Percentiles rank a stretch among this genome's conserved stretches.
These are phyloP conservation scores for Amblyornis subalaris DNA, from an alignment of 2,113 vertebrate species.

Conservation along the genomic window DNA sequence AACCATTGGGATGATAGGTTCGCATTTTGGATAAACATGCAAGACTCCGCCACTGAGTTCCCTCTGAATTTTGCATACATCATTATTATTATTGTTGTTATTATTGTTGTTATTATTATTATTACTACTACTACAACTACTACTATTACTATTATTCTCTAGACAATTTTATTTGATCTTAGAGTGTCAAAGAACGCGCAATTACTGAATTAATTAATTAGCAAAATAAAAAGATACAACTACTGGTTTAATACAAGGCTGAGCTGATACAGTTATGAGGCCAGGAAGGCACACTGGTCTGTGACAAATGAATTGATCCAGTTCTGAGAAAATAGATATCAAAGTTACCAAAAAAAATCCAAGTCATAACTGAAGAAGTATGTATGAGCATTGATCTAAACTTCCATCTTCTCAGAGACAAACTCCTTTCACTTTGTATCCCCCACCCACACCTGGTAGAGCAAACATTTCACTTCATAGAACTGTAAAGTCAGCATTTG, in stretches of 20 bases:
- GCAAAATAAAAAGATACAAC: neutral
- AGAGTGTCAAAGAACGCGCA: neutral
- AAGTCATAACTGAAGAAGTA: neutral
- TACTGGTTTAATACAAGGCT: neutral
- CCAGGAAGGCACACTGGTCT: neutral
- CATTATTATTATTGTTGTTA: too few species aligned
- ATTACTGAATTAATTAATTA: neutral
- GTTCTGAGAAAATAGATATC: neutral
- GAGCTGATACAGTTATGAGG: neutral
- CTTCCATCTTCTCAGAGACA: neutral
- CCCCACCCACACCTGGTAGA: fast-evolving
- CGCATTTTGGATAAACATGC: neutral
- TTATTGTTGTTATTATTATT: neutral
- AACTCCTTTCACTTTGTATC: neutral
- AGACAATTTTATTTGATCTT: neutral
- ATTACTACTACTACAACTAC: neutral
- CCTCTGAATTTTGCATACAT: neutral
- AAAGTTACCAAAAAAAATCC: neutral
- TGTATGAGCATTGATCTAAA: neutral
- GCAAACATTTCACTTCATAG: neutral
- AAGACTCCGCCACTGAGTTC: neutral
- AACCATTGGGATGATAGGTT: neutral
- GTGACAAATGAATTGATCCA: neutral
- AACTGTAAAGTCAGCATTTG: neutral
- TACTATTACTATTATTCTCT: neutral